A percentile compares a stretch with the other conserved stretches of the same genome.
Evolutionary conservation across 2,888 invertebrate genomes (phyloP).

Genomic region (Aphodius granarius): DNA sequence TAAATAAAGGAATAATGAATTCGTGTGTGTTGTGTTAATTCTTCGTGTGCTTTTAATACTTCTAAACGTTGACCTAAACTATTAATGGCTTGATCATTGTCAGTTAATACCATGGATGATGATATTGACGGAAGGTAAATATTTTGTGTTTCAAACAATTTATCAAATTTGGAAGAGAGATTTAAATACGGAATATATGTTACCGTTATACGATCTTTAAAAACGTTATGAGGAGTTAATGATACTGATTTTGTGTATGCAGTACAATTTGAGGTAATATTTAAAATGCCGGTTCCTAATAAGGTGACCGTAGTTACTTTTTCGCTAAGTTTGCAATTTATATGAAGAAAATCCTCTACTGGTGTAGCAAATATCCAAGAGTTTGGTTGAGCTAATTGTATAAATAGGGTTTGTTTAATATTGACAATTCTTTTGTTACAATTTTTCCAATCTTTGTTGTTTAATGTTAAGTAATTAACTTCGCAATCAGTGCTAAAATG

Average conservation of each 20-base stretch:
- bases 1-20: not conserved
- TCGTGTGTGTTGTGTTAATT: not conserved
- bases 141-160: not conserved
- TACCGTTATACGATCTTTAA: not conserved
- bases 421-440: conserved; percentile 1
- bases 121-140: too few relatives aligned
- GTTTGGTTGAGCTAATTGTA: conserved; percentile 5
- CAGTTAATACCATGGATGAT: too few relatives aligned
- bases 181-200: not conserved
- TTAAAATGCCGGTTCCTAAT: not conserved
- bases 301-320: not conserved
- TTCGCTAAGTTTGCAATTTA: not conserved
- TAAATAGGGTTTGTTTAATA: conserved; percentile 8
- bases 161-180: conserved; percentile 1
- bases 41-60: not conserved
- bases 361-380: conserved; percentile 11
- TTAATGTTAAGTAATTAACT: conserved; percentile 3
- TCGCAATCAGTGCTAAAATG: conserved; percentile 6
- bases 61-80: conserved; percentile 10
- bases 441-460: not conserved
- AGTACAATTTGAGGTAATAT: not conserved
- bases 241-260: conserved; percentile 6
- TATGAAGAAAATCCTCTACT: conserved; percentile 4
- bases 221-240: conserved; percentile 3
- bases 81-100: too few relatives aligned